Evolutionary conservation across 2,113 vertebrate species (phyloP).

Genomic region (Myxocyprinus asiaticus): DNA sequence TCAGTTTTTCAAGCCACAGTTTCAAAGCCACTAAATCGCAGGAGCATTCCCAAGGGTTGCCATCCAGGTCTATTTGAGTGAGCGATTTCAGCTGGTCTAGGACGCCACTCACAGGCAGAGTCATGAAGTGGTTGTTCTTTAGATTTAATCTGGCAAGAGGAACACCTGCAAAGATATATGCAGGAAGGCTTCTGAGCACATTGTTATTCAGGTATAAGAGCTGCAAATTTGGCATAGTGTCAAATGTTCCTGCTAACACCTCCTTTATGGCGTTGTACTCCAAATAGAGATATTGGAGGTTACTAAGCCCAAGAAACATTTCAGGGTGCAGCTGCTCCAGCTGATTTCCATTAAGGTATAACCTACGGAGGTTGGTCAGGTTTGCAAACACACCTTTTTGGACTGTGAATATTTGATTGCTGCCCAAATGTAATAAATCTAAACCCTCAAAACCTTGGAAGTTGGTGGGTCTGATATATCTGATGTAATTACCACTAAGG

Average conservation of each 20-base stretch:
- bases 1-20: slow-evolving; percentile 94
- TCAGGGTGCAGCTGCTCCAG: slow-evolving; percentile 92
- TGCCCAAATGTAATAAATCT: slow-evolving; percentile 94
- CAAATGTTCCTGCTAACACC: slow-evolving; percentile 92
- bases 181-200: slow-evolving; percentile 89
- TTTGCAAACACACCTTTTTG: slow-evolving; percentile 91
- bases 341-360: slow-evolving; percentile 96
- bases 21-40: slow-evolving; percentile 96
- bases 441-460: slow-evolving; percentile 92
- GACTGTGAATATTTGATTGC: slow-evolving; percentile 88
- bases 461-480: slow-evolving; percentile 83
- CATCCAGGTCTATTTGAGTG: slow-evolving; percentile 94
- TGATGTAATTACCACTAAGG: slow-evolving; percentile 92
- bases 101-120: slow-evolving; percentile 94
- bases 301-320: slow-evolving; percentile 93
- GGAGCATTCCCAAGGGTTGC: slow-evolving; percentile 97
- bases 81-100: slow-evolving; percentile 92
- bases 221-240: slow-evolving; percentile 93
- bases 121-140: slow-evolving; percentile 99
- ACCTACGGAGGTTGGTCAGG: slow-evolving; percentile 91
- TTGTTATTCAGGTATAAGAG: slow-evolving; percentile 97
- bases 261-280: slow-evolving; percentile 98
- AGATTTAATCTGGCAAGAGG: slow-evolving; percentile 92
- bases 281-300: slow-evolving; percentile 95
- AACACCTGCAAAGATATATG: slow-evolving; percentile 90